Evolutionary conservation across 2,888 invertebrate genomes (phyloP).

Genomic region (Myathropa florea): DNA sequence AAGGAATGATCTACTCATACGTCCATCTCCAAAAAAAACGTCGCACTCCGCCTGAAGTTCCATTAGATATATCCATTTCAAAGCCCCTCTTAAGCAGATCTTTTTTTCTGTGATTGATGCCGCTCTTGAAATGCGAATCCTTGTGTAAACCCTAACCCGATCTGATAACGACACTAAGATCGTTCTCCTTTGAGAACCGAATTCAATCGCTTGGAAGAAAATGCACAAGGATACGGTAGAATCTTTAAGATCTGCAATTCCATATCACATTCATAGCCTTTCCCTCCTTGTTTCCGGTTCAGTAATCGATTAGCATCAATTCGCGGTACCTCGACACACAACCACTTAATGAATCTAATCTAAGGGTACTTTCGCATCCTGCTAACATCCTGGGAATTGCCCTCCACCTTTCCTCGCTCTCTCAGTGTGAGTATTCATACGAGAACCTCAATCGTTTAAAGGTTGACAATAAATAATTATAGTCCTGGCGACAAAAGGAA

Average conservation of each 20-base stretch:
- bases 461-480: constrained; percentile 71
- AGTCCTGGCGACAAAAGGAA: constrained; percentile 52
- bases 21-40: neutral
- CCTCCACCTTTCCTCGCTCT: neutral
- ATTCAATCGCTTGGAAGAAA: constrained; percentile 56
- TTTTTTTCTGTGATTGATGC: neutral
- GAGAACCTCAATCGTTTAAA: constrained; percentile 56
- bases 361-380: constrained; percentile 39
- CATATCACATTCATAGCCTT: neutral
- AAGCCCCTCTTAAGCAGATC: too few species aligned
- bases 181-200: neutral
- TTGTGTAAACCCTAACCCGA: neutral
- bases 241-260: neutral
- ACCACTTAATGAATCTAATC: constrained; percentile 61
- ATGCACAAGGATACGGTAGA: constrained; percentile 5
- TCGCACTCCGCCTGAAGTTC: neutral
- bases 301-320: constrained; percentile 69
- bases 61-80: constrained; percentile 15
- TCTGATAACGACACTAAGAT: constrained; percentile 53
- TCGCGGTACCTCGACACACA: constrained; percentile 37
- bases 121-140: constrained; percentile 33
- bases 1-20: neutral
- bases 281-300: constrained; percentile 62
- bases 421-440: neutral
- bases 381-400: constrained; percentile 61